A percentile compares a stretch with the other conserved stretches of the same genome.
Evolutionary conservation across 2,888 invertebrate species (phyloP).

Genomic region (Pimpla rufipes): DNA sequence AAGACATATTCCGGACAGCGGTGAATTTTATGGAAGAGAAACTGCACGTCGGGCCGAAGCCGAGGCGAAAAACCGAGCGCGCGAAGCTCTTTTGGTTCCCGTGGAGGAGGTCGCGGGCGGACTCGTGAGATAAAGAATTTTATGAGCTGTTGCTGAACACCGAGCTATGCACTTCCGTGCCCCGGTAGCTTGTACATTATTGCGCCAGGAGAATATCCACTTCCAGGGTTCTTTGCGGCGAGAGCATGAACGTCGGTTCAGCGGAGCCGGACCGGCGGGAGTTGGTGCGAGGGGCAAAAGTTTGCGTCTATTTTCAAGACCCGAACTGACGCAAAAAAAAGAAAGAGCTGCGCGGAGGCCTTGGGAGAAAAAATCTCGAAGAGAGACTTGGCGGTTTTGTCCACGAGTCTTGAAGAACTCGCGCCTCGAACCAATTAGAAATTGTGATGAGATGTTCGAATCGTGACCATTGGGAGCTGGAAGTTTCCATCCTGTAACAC

Average conservation of each 20-base stretch:
- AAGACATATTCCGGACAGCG: constrained; percentile 46
- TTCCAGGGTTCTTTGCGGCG: not conserved
- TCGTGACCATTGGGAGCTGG: too few species aligned
- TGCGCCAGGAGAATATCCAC: constrained; percentile 54
- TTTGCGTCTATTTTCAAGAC: not conserved
- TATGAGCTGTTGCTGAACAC: constrained; percentile 58
- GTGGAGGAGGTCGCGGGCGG: not conserved
- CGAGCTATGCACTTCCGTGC: constrained; percentile 71
- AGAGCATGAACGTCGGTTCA: constrained; percentile 20
- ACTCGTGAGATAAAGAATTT: constrained; percentile 64
- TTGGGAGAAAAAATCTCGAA: too few species aligned
- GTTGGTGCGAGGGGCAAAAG: too few species aligned
- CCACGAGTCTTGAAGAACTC: too few species aligned
- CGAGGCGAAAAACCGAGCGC: constrained; percentile 10
- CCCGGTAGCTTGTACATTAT: constrained; percentile 75
- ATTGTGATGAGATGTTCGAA: too few species aligned
- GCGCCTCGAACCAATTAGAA: too few species aligned
- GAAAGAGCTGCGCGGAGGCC: too few species aligned
- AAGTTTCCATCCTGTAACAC: too few species aligned
- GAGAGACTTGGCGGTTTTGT: too few species aligned
- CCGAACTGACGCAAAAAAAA: too few species aligned
- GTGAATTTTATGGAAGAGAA: constrained; percentile 54
- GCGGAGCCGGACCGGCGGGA: constrained; percentile 5
- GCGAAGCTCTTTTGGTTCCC: too few species aligned
- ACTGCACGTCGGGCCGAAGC: too few species aligned